A percentile compares a stretch with the other conserved stretches of the same genome.
Evolutionary conservation across 2,888 invertebrate genomes (phyloP).

Genomic region (Drymonia ruficornis): DNA sequence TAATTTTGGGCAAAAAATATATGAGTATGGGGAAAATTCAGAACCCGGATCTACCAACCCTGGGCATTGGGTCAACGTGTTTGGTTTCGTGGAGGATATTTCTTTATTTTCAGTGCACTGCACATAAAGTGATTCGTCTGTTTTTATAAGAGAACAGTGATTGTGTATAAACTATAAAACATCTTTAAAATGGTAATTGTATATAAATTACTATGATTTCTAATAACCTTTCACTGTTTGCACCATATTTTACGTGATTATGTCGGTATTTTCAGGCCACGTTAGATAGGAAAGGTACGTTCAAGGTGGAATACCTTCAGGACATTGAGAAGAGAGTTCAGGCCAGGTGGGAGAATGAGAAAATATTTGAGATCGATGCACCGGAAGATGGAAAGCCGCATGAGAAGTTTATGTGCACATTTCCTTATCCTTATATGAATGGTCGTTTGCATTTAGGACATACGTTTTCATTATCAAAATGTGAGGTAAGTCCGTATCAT

Average conservation of each 20-base stretch:
- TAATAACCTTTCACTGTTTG: not conserved
- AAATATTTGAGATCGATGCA: conserved; percentile 93
- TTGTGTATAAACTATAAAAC: not conserved
- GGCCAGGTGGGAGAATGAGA: conserved; percentile 92
- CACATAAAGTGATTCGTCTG: not conserved
- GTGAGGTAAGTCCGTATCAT: conserved; percentile 88
- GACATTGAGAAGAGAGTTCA: conserved; percentile 95
- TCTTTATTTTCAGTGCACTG: not conserved
- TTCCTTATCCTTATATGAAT: conserved; percentile 99
- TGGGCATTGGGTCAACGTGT: conserved; percentile 1
- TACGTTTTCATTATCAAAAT: conserved; percentile 98
- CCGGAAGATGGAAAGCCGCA: conserved; percentile 84
- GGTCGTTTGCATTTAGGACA: conserved; percentile 99
- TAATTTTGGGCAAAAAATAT: too few species aligned
- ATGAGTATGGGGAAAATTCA: too few species aligned
- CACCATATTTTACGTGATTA: not conserved
- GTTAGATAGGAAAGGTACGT: conserved; percentile 93
- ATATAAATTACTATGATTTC: not conserved
- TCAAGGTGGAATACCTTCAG: conserved; percentile 96
- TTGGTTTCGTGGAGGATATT: not conserved
- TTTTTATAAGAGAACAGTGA: not conserved
- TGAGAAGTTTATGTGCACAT: conserved; percentile 96
- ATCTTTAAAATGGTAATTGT: not conserved
- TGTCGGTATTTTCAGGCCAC: conserved; percentile 58
- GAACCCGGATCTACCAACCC: too few species aligned